These are phyloP conservation scores for Drosophila repleta DNA, from an alignment of 1,140 invertebrate species.

Conservation along the genomic window DNA sequence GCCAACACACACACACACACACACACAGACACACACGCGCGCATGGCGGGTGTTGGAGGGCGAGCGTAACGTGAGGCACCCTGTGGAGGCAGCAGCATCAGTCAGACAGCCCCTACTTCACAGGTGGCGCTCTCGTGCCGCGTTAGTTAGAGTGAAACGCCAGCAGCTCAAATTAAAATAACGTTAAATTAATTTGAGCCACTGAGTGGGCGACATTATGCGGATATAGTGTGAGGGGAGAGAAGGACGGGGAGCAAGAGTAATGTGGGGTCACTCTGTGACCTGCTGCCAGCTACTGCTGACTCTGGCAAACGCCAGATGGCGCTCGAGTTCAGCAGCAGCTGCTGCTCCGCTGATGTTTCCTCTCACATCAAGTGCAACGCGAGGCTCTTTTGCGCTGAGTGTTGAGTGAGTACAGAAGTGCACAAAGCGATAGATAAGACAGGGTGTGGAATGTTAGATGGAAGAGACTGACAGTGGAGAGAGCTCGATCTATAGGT, in stretches of 20 bases:
- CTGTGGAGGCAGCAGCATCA: constrained; percentile 56
- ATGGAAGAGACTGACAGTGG: neutral
- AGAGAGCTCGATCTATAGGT: neutral
- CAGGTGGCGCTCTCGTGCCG: constrained; percentile 24
- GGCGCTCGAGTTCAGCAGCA: constrained; percentile 25
- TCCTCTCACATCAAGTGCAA: constrained; percentile 17
- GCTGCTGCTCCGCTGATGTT: constrained; percentile 12
- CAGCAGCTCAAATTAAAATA: constrained; percentile 76
- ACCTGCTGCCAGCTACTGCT: neutral
- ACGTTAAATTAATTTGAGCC: constrained; percentile 79
- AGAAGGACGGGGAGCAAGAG: neutral
- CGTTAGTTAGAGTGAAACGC: constrained; percentile 34
- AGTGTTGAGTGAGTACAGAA: constrained; percentile 15
- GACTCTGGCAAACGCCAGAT: constrained; percentile 19
- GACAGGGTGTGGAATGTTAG: neutral
- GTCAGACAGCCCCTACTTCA: constrained; percentile 24
- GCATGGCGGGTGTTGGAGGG: constrained; percentile 12
- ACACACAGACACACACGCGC: constrained; percentile 22
- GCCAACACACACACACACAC: constrained; percentile 26
- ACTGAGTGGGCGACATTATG: constrained; percentile 60
- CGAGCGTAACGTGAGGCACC: constrained; percentile 66
- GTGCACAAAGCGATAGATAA: constrained; percentile 33
- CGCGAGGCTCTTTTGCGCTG: constrained; percentile 15
- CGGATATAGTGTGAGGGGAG: neutral
- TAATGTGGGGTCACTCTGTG: neutral